Evolutionary conservation across 2,888 invertebrate species (phyloP).

Genomic region (Nemotelus nigrinus): DNA sequence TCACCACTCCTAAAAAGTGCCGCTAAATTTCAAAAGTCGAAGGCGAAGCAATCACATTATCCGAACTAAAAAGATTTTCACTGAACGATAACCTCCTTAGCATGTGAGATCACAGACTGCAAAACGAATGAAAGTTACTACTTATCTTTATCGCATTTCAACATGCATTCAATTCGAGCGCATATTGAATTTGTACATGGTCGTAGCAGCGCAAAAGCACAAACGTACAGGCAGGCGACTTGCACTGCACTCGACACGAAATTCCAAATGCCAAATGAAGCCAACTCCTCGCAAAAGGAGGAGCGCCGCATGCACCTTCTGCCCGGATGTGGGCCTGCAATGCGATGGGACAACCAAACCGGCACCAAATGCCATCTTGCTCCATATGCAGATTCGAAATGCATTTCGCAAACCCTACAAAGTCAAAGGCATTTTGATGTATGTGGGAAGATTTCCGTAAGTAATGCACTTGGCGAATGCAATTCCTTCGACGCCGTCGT

Average conservation of each 20-base stretch:
- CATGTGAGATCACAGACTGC: slow-evolving; percentile 5
- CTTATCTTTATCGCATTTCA: slow-evolving; percentile 35
- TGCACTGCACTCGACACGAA: not conserved
- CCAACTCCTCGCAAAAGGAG: not conserved
- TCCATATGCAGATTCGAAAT: slow-evolving; percentile 29
- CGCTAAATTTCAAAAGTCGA: too few relatives aligned
- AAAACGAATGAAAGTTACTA: slow-evolving; percentile 30
- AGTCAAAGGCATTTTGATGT: slow-evolving; percentile 41
- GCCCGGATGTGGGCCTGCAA: not conserved
- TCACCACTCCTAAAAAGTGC: too few relatives aligned
- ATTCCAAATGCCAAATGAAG: slow-evolving; percentile 10
- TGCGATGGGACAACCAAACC: not conserved
- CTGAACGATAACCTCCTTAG: slow-evolving; percentile 24
- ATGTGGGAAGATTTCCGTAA: slow-evolving; percentile 36
- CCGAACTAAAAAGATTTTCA: slow-evolving; percentile 22
- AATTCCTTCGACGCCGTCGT: not conserved
- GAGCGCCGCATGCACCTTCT: slow-evolving; percentile 13
- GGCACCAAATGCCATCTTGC: not conserved
- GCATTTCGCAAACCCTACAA: slow-evolving; percentile 23
- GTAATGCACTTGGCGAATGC: slow-evolving; percentile 31
- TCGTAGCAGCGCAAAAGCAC: not conserved
- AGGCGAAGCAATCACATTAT: slow-evolving; percentile 7
- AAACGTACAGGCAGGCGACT: too few relatives aligned
- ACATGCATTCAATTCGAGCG: slow-evolving; percentile 8
- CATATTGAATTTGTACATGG: slow-evolving; percentile 28